These are phyloP conservation scores for Triops cancriformis DNA, from an alignment of 1,140 invertebrate genomes.

Conservation along the genomic window DNA sequence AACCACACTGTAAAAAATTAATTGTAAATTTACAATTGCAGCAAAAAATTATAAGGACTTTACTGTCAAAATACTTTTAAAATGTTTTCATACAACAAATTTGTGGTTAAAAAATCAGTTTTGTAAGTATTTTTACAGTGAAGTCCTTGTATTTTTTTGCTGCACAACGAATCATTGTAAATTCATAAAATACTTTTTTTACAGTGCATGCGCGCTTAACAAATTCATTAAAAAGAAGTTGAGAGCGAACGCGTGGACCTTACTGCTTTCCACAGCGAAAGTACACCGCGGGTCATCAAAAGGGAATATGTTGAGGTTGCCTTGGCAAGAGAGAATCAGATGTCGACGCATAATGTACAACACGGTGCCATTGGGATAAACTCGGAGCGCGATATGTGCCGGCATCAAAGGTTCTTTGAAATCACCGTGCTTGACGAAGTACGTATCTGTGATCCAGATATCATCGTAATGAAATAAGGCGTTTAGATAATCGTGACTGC, in stretches of 20 bases:
- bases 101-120: too few species aligned
- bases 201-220: too few species aligned
- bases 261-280: conserved; percentile 91
- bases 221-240: too few species aligned
- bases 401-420: conserved; percentile 86
- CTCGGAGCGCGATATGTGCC: conserved; percentile 78
- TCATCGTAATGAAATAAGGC: conserved; percentile 81
- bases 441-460: conserved; percentile 86
- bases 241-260: conserved; percentile 46
- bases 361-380: conserved; percentile 83
- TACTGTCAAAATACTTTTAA: too few species aligned
- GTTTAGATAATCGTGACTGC: conserved; percentile 73
- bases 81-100: too few species aligned
- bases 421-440: conserved; percentile 91
- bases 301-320: conserved; percentile 85
- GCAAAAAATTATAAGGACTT: too few species aligned
- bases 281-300: conserved; percentile 90
- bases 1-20: too few species aligned
- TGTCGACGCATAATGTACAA: conserved; percentile 84
- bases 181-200: too few species aligned
- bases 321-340: conserved; percentile 83
- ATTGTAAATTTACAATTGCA: too few species aligned
- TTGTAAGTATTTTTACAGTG: too few species aligned
- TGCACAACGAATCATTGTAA: too few species aligned
- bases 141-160: too few species aligned